A percentile compares a stretch with the other conserved stretches of the same genome.
These are phyloP conservation scores for Anniella stebbinsi DNA, from an alignment of 2,797 vertebrate genomes.

Conservation along the genomic window DNA sequence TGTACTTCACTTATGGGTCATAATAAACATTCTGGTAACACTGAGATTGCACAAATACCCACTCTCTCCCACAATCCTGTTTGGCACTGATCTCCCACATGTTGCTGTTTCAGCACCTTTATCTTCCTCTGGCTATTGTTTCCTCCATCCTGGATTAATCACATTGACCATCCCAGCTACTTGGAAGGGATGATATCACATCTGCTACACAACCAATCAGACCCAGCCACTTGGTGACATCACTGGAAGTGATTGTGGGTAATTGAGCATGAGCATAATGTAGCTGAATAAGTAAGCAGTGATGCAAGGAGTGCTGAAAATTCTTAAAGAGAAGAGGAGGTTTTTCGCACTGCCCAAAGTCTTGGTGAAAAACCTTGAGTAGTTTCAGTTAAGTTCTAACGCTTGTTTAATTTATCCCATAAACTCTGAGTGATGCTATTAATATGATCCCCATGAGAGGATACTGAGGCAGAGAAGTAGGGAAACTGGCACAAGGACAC, in stretches of 20 bases:
- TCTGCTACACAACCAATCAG: background rate
- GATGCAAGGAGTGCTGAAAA: background rate
- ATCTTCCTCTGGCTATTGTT: background rate
- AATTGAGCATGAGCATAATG: background rate
- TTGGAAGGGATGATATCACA: background rate
- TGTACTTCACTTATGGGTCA: too few species aligned
- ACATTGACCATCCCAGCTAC: background rate
- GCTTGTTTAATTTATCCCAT: background rate
- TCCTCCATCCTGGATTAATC: background rate
- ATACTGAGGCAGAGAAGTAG: slow-evolving; percentile 36
- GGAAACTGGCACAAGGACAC: background rate
- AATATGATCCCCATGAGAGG: slow-evolving; percentile 11
- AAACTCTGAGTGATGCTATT: slow-evolving; percentile 37
- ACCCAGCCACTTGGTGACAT: background rate
- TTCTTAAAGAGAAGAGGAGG: background rate
- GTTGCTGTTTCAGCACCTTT: background rate
- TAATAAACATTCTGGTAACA: too few species aligned
- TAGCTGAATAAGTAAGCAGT: background rate
- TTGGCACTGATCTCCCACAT: too few species aligned
- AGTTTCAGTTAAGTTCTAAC: background rate
- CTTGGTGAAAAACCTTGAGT: background rate
- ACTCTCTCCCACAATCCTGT: background rate
- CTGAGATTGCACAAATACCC: background rate
- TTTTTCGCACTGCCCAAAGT: background rate
- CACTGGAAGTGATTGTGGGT: background rate